A percentile compares a stretch with the other conserved stretches of the same genome.
phyloP scores from a whole-genome alignment of 2,888 invertebrate species.

The Strigamia crassipes region DNA sequence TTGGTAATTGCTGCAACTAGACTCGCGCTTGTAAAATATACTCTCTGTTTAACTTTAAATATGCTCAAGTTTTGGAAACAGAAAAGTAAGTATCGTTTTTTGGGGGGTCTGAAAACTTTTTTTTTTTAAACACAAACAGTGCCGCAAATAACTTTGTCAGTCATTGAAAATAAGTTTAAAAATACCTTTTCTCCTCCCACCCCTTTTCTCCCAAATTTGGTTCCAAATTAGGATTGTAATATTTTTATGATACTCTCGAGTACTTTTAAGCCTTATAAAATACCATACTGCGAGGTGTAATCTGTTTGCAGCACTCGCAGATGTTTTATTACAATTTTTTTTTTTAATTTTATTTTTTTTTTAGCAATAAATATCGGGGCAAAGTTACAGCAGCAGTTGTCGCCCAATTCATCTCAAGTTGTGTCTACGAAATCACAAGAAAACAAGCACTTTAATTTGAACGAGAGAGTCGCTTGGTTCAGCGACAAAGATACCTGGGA shows the following conservation, averaged over 20 bases:
- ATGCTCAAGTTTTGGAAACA: slow-evolving; percentile 46
- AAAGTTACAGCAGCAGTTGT: slow-evolving; percentile 36
- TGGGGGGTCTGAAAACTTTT: not conserved
- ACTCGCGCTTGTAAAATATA: not conserved
- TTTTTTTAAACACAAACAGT: not conserved
- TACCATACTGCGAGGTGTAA: not conserved
- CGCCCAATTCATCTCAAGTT: not conserved
- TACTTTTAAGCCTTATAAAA: not conserved
- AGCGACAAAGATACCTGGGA: slow-evolving; percentile 62
- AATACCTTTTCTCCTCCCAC: slow-evolving; percentile 29
- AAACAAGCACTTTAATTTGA: slow-evolving; percentile 55
- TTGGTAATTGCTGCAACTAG: not conserved
- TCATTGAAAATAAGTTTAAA: not conserved
- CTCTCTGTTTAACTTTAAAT: not conserved
- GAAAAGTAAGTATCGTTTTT: slow-evolving; percentile 43
- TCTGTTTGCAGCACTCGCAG: not conserved
- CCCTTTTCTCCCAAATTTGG: slow-evolving; percentile 31
- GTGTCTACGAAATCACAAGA: not conserved
- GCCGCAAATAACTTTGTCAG: slow-evolving; percentile 22
- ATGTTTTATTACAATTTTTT: not conserved
- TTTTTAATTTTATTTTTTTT: slow-evolving; percentile 26
- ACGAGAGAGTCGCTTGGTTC: slow-evolving; percentile 64
- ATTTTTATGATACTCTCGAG: not conserved
- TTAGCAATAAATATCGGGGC: slow-evolving; percentile 21
- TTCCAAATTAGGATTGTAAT: not conserved